These are phyloP conservation scores for Erythrocercus mccallii DNA, from an alignment of 2,113 vertebrate species.

Conservation along the genomic window DNA sequence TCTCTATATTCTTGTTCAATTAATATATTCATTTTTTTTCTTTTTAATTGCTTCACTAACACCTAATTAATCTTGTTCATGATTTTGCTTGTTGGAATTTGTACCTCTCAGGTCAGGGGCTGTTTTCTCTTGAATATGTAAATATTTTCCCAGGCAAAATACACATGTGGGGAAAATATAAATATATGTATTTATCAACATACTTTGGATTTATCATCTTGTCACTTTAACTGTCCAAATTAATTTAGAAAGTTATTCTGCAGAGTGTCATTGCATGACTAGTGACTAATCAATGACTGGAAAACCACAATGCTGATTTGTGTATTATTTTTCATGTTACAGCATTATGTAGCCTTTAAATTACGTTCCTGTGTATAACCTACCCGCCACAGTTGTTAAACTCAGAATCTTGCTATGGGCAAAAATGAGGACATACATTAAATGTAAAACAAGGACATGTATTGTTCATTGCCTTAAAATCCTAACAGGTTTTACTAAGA, in stretches of 20 bases:
- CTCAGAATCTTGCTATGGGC: background rate
- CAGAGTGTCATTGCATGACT: background rate
- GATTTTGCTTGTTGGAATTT: background rate
- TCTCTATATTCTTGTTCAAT: background rate
- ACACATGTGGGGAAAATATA: background rate
- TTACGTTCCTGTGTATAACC: background rate
- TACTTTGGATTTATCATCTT: background rate
- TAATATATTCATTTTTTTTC: background rate
- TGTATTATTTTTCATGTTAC: background rate
- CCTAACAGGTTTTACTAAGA: background rate
- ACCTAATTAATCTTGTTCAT: background rate
- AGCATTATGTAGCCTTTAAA: background rate
- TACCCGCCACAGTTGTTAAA: background rate
- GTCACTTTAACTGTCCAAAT: background rate
- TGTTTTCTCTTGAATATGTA: background rate
- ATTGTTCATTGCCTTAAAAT: background rate
- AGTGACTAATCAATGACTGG: background rate
- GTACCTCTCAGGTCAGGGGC: background rate
- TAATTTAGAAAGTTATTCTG: background rate
- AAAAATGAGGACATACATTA: background rate
- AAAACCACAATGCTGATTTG: background rate
- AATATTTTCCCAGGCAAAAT: background rate
- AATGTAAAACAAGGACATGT: background rate
- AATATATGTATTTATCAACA: background rate
- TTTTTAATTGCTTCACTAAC: background rate